These are phyloP conservation scores for Corella eumyota DNA, from an alignment of 23 tunicate genomes.

Conservation along the genomic window DNA sequence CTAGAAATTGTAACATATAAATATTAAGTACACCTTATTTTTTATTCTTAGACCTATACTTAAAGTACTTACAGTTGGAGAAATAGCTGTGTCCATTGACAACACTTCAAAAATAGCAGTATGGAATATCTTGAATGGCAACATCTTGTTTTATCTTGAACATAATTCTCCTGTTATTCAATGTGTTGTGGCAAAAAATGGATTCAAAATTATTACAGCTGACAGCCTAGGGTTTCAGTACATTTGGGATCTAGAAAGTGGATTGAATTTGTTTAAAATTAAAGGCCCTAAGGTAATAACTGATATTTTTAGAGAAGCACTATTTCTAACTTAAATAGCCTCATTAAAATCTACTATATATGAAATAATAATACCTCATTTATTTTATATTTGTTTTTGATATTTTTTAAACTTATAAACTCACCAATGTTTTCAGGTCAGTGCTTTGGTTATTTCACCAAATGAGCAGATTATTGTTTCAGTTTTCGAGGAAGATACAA, in stretches of 20 bases:
- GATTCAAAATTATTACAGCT: slow-evolving; percentile 7
- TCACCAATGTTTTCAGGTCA: slow-evolving; percentile 13
- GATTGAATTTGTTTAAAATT: slow-evolving; percentile 23
- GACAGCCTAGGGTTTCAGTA: slow-evolving; percentile 21
- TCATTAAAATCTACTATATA: too few relatives aligned
- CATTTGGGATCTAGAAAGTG: slow-evolving; percentile 23
- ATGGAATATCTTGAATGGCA: slow-evolving; percentile 17
- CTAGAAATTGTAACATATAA: too few relatives aligned
- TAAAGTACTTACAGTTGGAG: slow-evolving; percentile 5
- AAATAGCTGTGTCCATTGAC: slow-evolving; percentile 24
- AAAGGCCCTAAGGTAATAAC: slow-evolving; percentile 20
- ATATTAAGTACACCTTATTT: too few relatives aligned
- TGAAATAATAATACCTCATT: too few relatives aligned
- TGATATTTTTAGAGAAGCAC: too few relatives aligned
- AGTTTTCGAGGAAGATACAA: slow-evolving; percentile 5
- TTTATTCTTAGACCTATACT: slow-evolving; percentile 11
- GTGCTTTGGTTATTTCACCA: slow-evolving; percentile 5
- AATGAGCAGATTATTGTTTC: slow-evolving; percentile 31
- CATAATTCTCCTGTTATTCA: slow-evolving; percentile 14
- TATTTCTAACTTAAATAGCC: too few relatives aligned
- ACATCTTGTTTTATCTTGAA: slow-evolving; percentile 11
- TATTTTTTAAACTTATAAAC: too few relatives aligned
- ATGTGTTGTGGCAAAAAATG: slow-evolving; percentile 8
- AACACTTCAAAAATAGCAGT: slow-evolving; percentile 12
- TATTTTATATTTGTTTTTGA: too few relatives aligned